These are phyloP conservation scores for Conops quadrifasciatus DNA, from an alignment of 2,888 invertebrate species.

Conservation along the genomic window DNA sequence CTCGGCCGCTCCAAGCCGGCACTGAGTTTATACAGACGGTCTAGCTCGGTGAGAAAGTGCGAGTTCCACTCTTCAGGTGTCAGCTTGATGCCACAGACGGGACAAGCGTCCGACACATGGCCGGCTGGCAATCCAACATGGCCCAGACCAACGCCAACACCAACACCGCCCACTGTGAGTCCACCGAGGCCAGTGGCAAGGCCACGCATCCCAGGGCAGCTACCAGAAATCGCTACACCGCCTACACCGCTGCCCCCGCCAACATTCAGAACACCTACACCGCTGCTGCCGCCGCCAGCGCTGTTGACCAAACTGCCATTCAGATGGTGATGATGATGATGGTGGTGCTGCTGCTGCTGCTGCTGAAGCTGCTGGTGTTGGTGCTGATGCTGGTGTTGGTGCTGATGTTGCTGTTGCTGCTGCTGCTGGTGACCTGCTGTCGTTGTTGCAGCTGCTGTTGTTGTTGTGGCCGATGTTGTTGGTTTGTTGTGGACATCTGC, in stretches of 20 bases:
- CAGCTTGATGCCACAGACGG: conserved; percentile 75
- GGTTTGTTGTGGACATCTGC: conserved; percentile 48
- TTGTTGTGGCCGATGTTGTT: conserved; percentile 44
- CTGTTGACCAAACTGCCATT: conserved; percentile 40
- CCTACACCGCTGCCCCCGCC: conserved; percentile 23
- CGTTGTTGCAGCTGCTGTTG: conserved; percentile 46
- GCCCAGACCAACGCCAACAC: conserved; percentile 41
- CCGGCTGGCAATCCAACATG: conserved; percentile 42
- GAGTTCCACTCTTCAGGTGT: conserved; percentile 74
- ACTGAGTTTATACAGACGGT: conserved; percentile 72
- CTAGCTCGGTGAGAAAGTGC: conserved; percentile 76
- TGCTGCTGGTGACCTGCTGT: conserved; percentile 48
- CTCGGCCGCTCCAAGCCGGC: conserved; percentile 65
- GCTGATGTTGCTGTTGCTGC: conserved; percentile 49
- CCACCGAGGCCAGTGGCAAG: conserved; percentile 47
- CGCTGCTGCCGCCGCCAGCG: conserved; percentile 50
- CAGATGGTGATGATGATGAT: conserved; percentile 50
- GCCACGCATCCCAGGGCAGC: conserved; percentile 49
- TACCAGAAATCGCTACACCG: conserved; percentile 14
- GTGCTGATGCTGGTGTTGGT: conserved; percentile 46
- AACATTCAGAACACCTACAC: conserved; percentile 53
- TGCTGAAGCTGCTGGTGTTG: conserved; percentile 51
- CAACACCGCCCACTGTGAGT: conserved; percentile 45
- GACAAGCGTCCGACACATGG: conserved; percentile 67
- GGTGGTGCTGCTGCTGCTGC: conserved; percentile 43